Percentiles rank a stretch among this genome's conserved stretches.
These are phyloP conservation scores for Centrocercus urophasianus DNA, from an alignment of 2,113 vertebrate species.

Conservation along the genomic window DNA sequence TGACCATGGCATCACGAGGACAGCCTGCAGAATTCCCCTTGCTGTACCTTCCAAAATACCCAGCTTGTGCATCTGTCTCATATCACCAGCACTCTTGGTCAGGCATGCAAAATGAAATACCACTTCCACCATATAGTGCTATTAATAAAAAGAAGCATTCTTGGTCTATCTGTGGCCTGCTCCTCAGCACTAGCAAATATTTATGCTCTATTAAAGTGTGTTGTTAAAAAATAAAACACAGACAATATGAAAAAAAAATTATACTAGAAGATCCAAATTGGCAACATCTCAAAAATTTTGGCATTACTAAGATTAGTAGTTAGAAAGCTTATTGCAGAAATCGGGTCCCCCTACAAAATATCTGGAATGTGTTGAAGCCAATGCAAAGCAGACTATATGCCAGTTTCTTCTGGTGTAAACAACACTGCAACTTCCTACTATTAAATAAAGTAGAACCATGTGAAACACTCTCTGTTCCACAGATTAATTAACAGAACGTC, in stretches of 20 bases:
- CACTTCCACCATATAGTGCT: background rate
- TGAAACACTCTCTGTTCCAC: background rate
- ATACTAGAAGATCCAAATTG: background rate
- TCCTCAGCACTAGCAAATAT: background rate
- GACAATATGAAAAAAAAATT: background rate
- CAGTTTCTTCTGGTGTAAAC: background rate
- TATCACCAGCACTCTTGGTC: background rate
- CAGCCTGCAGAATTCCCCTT: background rate
- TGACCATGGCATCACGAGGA: background rate
- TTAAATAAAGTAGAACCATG: background rate
- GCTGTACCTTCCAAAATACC: background rate
- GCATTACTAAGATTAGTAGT: background rate
- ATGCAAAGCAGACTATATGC: background rate
- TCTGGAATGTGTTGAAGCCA: constrained; percentile 23
- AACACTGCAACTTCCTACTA: constrained; percentile 36
- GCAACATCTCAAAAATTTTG: background rate
- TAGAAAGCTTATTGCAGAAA: background rate
- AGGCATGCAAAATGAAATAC: background rate
- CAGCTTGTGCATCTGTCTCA: background rate
- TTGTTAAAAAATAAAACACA: background rate
- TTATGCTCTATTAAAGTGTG: background rate
- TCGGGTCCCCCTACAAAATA: background rate
- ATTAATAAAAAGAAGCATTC: constrained; percentile 41
- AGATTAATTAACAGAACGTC: constrained; percentile 16
- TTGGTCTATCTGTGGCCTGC: background rate